Evolutionary conservation across 2,797 vertebrate genomes (phyloP), one percentile per base, ranked within the genome.

Genomic region (Myripristis jacobus): DNA sequence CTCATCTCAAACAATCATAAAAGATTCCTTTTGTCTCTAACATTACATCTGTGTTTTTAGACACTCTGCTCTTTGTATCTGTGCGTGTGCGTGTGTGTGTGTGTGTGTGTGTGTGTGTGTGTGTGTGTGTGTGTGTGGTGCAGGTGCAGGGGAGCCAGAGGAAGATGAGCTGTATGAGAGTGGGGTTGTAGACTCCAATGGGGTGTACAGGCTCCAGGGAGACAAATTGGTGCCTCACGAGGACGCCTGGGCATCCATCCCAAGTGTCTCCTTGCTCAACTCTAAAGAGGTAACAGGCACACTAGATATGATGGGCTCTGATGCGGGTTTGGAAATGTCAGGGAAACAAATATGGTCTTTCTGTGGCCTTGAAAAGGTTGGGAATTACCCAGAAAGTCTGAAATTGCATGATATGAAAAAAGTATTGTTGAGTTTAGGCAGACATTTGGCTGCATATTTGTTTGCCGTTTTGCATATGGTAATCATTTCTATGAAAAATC

Each of bases 101-200:
- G 22, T 66, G 46, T 79, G 29, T 66, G 31, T 75, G 51, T 50
- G 48, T 62, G 50, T 68, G 47, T 59, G 19, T 69, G 19, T 60
- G 34, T 71, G 43, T 80, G 46, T 73, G 22, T 66, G 46, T 79
- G 29, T 66, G 31, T 75, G 51, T 25, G 56, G 63, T 70, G 25
- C 44, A 95, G 95, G 89, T 21, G 94, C 94, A 0, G 95, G 95
- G 5, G 93, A 94, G 58, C 94, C 94, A 3, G 94, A 95, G 51
- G 94, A 95, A 75, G 95, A 95, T 51, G 94, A 95, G 85, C 73
- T 94, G 29, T 95, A 94, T 67, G 95, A 95, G 87, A 92, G 81
- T 0, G 95, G 90, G 0, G 86, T 95, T 48, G 46, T 94, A 1
- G 94, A 95, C 73, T 90, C 95, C 25, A 95, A 88, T 34, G 92